These are phyloP conservation scores for Pterobdella sp. DNA, from an alignment of 2,888 invertebrate species.

Conservation along the genomic window DNA sequence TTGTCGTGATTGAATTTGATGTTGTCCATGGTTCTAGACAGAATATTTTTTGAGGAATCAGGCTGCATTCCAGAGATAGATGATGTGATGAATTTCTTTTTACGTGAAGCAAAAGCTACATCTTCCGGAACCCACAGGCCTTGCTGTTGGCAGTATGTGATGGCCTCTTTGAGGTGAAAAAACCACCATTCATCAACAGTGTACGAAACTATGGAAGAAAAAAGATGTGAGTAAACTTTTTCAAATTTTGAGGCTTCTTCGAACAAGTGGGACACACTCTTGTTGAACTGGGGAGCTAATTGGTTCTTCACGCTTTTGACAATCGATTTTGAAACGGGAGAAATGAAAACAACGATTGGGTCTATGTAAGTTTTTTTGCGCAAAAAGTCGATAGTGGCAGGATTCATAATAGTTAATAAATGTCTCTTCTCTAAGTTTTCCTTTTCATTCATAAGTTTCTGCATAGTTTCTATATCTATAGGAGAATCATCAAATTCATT, in stretches of 20 bases:
- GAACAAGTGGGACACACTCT: constrained; percentile 32
- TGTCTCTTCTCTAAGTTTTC: constrained; percentile 33
- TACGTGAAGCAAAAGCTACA: constrained; percentile 15
- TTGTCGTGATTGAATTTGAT: not conserved
- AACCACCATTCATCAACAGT: constrained; percentile 37
- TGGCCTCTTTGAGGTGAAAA: constrained; percentile 35
- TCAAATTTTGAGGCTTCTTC: constrained; percentile 37
- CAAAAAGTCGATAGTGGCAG: constrained; percentile 34
- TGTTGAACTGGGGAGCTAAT: constrained; percentile 36
- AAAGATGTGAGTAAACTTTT: constrained; percentile 33
- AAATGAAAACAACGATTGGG: constrained; percentile 38
- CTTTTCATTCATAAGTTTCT: constrained; percentile 26
- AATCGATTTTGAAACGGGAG: constrained; percentile 35
- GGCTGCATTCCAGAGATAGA: not conserved
- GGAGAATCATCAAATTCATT: constrained; percentile 29
- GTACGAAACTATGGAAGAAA: constrained; percentile 36
- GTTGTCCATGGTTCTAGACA: constrained; percentile 31
- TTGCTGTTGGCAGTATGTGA: constrained; percentile 35
- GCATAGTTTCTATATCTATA: constrained; percentile 31
- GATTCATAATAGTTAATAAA: constrained; percentile 36
- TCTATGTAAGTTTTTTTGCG: constrained; percentile 34
- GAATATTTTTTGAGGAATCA: constrained; percentile 3
- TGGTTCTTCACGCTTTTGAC: constrained; percentile 35
- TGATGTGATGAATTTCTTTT: not conserved
- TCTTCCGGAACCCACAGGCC: constrained; percentile 32